These are phyloP conservation scores for Chorisops tibialis DNA, from an alignment of 2,888 invertebrate species.

Conservation along the genomic window DNA sequence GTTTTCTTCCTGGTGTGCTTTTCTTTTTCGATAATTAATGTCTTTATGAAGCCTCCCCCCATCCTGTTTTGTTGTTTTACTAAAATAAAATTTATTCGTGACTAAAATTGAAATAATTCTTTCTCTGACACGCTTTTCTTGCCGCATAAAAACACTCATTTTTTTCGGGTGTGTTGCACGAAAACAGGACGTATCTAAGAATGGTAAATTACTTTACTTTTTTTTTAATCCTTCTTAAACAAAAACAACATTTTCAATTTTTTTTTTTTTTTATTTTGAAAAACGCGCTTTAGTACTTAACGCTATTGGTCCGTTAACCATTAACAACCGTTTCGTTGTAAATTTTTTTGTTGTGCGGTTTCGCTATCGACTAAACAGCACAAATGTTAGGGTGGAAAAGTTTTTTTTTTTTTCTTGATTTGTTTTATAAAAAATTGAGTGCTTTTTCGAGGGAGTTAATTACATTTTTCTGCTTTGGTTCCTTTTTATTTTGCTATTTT, in stretches of 20 bases:
- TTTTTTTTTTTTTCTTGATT: not conserved
- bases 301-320: not conserved
- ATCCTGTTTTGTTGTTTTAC: not conserved
- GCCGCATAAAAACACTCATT: not conserved
- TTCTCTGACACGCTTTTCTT: not conserved
- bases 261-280: not conserved
- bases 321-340: not conserved
- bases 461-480: not conserved
- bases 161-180: not conserved
- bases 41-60: not conserved
- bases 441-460: constrained; percentile 3
- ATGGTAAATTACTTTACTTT: not conserved
- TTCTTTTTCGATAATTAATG: not conserved
- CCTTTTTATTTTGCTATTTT: too few species aligned
- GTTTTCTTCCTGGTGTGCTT: too few species aligned
- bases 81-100: not conserved
- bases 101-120: not conserved
- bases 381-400: not conserved
- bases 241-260: not conserved
- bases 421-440: not conserved
- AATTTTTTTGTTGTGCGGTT: constrained; percentile 5
- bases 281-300: not conserved
- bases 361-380: constrained; percentile 6
- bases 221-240: not conserved
- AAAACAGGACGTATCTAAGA: constrained; percentile 1